Evolutionary conservation across 2,888 invertebrate species (phyloP).

Genomic region (Limnephilus rhombicus): DNA sequence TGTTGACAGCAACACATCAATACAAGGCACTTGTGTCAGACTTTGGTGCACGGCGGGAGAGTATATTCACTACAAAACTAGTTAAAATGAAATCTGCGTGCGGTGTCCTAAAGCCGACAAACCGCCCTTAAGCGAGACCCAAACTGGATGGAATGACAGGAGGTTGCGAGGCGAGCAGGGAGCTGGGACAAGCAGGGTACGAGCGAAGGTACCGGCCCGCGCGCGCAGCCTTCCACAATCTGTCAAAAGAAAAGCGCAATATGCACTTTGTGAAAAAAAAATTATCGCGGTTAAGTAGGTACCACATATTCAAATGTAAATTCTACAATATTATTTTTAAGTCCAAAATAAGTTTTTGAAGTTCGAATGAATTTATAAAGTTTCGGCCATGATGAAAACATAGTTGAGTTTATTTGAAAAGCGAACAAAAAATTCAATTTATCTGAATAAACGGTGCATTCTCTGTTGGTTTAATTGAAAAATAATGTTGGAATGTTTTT

Average conservation of each 20-base stretch:
- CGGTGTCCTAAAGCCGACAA: constrained; percentile 25
- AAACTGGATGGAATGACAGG: background rate
- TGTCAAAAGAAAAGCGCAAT: constrained; percentile 45
- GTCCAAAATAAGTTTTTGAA: background rate
- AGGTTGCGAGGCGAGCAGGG: background rate
- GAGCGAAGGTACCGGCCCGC: constrained; percentile 15
- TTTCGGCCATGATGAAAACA: background rate
- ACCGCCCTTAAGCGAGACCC: constrained; percentile 51
- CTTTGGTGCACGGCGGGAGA: constrained; percentile 46
- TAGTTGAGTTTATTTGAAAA: background rate
- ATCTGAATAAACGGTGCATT: background rate
- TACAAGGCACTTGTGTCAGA: constrained; percentile 62
- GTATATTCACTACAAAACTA: constrained; percentile 54
- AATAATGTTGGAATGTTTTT: background rate
- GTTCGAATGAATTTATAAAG: background rate
- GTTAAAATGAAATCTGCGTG: constrained; percentile 47
- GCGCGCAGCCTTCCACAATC: constrained; percentile 39
- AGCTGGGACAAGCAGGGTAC: background rate
- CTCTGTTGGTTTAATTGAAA: background rate
- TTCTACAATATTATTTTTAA: background rate
- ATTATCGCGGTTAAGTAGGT: background rate
- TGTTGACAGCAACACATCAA: constrained; percentile 57
- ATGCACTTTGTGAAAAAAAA: background rate
- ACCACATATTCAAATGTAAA: background rate
- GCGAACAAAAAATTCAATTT: background rate